Base-by-base conservation (phyloP, 2,888 invertebrate species). In the Carpatolechia fugitivella region DNA sequence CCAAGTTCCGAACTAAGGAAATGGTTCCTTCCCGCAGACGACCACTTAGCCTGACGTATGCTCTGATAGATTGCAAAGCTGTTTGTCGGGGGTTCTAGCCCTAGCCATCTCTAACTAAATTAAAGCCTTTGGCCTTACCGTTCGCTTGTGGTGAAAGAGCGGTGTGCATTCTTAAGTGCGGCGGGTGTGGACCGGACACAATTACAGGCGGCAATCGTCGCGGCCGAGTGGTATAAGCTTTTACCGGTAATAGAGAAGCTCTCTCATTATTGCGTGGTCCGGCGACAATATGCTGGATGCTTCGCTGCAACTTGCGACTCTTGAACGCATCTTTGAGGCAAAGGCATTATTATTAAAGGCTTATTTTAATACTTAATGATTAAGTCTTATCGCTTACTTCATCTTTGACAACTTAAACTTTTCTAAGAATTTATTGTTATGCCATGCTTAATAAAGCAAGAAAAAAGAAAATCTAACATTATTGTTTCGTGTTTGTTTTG, bases 151-250 rank as follows among this genome's bases (percentile, higher is more conserved):
- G 56, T 58, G 57, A 56, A 55, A 62, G 57, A 60, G 63, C 63
- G 59, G 65, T 64, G 62, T 64, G 68, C 74, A 74, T 74, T 71
- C 70, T 71, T 72, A 68, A 70, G 69, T 65, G 62, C 59, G 29
- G 24, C 54, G 60, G 60, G 57, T 64, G 68, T 69, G 68, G 66
- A 69, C 78, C 87, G 87, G 88, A 89, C 77, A 80, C 84, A 88
- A 89, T 89, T 89, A 89, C 80, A 85, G 85, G 66, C 80, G 70
- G 73, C 80, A 78, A 83, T 82, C 77, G 76, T 74, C 73, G 70
- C 74, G 78, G 72, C 78, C 76, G 71, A 69, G 66, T 61, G 65
- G 76, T 82, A 81, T 82, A 80, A 77, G 78, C 82, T 76, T 72
- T 80, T 77, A 74, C 70, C 72, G 70, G 81, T 78, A 80, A 84